Conservation (phyloP, 2,888 invertebrate genomes). For the Augiades crinisus region DNA sequence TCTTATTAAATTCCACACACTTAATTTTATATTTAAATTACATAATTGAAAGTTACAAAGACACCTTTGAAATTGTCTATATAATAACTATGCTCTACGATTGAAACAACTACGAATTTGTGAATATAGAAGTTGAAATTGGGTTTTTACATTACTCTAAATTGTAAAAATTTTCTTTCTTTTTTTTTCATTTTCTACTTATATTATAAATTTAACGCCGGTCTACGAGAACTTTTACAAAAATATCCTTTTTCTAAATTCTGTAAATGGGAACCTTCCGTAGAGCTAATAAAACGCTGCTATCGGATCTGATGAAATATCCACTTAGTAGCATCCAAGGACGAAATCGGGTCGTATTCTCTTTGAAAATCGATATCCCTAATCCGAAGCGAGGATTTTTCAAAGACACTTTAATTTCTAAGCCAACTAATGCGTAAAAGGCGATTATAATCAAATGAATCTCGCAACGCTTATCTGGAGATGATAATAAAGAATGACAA, state of each 20-base stretch:
- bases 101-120: no score
- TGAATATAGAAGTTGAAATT: no score
- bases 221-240: not conserved
- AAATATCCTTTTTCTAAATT: not conserved
- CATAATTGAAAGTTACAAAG: no score
- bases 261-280: conserved; percentile 30
- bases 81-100: no score
- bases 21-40: no score
- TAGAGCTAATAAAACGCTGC: conserved; percentile 40
- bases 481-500: no score
- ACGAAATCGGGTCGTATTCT: conserved; percentile 43
- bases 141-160: no score
- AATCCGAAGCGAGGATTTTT: conserved; percentile 36
- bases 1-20: no score
- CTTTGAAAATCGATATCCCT: conserved; percentile 40
- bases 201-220: no score
- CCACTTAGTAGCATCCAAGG: conserved; percentile 40
- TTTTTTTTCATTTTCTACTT: no score
- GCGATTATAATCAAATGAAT: conserved; percentile 51
- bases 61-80: no score
- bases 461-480: no score
- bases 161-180: not conserved
- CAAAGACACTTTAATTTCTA: conserved; percentile 44
- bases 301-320: conserved; percentile 37
- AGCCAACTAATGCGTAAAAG: conserved; percentile 41